phyloP scores from a whole-genome alignment of 2,113 vertebrate species.

The Hippopotamus amphibius region DNA sequence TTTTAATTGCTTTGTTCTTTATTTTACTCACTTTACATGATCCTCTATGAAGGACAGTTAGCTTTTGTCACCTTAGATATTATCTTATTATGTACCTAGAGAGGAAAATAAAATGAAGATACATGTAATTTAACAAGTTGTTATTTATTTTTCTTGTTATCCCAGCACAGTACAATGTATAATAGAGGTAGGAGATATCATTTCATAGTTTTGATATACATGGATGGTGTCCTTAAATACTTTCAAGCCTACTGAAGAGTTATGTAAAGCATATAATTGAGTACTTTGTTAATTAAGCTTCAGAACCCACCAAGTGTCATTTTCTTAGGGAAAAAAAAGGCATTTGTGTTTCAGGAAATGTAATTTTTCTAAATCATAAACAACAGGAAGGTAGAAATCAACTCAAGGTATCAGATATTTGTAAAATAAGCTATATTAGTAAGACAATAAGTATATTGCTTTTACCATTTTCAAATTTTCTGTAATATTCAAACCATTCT shows the following conservation, averaged over 20 bases:
- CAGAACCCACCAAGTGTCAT: neutral
- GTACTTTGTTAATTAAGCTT: neutral
- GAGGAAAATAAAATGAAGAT: neutral
- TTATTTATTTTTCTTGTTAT: neutral
- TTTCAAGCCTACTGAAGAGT: neutral
- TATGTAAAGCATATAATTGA: neutral
- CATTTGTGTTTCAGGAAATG: neutral
- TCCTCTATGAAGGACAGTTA: neutral
- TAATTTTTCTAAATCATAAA: neutral
- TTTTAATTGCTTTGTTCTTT: neutral
- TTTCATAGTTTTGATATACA: neutral
- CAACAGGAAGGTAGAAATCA: neutral
- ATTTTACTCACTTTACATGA: neutral
- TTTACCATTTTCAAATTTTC: neutral
- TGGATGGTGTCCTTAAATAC: neutral
- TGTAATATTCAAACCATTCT: neutral
- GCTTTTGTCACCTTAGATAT: neutral
- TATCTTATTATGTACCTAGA: neutral
- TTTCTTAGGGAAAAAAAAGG: neutral
- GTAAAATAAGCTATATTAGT: neutral
- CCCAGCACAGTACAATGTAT: neutral
- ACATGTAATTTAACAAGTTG: neutral
- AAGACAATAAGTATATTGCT: neutral
- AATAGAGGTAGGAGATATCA: neutral
- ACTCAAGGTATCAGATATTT: neutral